A percentile compares a stretch with the other conserved stretches of the same genome.
Evolutionary conservation across 2,113 vertebrate genomes (phyloP).

Genomic region (Gnathonemus longibarbis): DNA sequence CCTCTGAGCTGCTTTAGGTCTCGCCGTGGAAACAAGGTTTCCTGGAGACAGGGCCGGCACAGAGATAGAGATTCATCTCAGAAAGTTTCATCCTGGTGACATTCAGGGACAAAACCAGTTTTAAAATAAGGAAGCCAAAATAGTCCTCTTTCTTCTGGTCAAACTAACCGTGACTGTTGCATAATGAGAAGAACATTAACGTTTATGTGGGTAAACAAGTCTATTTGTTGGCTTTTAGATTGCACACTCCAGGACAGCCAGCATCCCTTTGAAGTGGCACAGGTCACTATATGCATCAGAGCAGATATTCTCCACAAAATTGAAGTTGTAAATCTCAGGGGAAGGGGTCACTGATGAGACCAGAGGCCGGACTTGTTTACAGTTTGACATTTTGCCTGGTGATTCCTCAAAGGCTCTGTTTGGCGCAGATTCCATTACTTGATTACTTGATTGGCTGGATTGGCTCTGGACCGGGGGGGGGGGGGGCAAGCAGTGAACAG

Average conservation of each 20-base stretch:
- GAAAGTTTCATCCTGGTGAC: neutral
- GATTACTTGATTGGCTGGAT: constrained; percentile 9
- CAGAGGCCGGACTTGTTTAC: neutral
- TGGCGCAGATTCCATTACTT: neutral
- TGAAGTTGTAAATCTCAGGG: neutral
- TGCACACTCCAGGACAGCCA: too few species aligned
- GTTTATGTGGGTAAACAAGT: neutral
- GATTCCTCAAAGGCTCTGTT: neutral
- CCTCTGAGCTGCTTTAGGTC: neutral
- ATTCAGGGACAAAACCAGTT: neutral
- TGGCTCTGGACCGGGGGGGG: neutral
- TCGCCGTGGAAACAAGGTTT: neutral
- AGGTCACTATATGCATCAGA: neutral
- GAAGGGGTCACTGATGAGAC: neutral
- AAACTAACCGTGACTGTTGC: constrained; percentile 3
- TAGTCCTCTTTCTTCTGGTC: neutral
- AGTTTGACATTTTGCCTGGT: constrained; percentile 13
- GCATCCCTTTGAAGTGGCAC: neutral
- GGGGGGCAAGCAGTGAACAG: neutral
- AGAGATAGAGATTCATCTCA: neutral
- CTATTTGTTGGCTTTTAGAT: neutral
- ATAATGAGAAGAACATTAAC: neutral
- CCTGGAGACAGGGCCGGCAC: neutral
- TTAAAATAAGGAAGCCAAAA: neutral
- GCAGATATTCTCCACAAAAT: neutral